Evolutionary conservation across 2,797 vertebrate genomes (phyloP).

Genomic region (Acipenser ruthenus): DNA sequence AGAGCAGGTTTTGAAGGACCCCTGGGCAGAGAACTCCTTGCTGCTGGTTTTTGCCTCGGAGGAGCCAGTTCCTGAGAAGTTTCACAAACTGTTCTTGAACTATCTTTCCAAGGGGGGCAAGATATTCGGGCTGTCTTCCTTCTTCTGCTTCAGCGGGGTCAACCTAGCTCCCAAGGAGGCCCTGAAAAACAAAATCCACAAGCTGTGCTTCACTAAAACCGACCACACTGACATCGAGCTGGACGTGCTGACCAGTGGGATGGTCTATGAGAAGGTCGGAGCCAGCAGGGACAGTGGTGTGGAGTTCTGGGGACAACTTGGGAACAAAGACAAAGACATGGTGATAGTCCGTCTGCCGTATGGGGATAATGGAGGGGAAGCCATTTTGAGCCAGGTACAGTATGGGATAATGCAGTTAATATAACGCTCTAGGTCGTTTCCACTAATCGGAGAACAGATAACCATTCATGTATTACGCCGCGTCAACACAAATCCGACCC

Average conservation of each 20-base stretch:
- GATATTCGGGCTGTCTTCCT: constrained; percentile 68
- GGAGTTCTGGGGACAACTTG: constrained; percentile 65
- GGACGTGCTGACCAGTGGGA: constrained; percentile 59
- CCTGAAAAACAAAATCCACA: constrained; percentile 39
- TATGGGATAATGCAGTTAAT: no score
- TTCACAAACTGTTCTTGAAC: constrained; percentile 60
- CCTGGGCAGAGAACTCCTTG: constrained; percentile 73
- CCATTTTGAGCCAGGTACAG: constrained; percentile 84
- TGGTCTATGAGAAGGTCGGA: constrained; percentile 34
- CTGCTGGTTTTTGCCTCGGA: constrained; percentile 73
- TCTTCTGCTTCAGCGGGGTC: constrained; percentile 63
- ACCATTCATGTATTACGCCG: no score
- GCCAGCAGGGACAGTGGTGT: constrained; percentile 37
- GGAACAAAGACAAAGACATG: constrained; percentile 43
- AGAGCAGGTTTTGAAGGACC: constrained; percentile 65
- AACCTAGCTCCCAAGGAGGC: constrained; percentile 41
- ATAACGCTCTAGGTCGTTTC: no score
- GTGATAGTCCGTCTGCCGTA: constrained; percentile 70
- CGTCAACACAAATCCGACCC: no score
- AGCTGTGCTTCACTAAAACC: constrained; percentile 59
- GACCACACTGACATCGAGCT: constrained; percentile 58
- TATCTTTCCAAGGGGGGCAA: constrained; percentile 76
- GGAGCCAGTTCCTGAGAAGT: constrained; percentile 47
- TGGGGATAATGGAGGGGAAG: constrained; percentile 67
- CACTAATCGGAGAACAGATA: no score